Conservation (phyloP, 37 sponge, comb jelly and placozoan species). For the Petrosia ficiformis region DNA sequence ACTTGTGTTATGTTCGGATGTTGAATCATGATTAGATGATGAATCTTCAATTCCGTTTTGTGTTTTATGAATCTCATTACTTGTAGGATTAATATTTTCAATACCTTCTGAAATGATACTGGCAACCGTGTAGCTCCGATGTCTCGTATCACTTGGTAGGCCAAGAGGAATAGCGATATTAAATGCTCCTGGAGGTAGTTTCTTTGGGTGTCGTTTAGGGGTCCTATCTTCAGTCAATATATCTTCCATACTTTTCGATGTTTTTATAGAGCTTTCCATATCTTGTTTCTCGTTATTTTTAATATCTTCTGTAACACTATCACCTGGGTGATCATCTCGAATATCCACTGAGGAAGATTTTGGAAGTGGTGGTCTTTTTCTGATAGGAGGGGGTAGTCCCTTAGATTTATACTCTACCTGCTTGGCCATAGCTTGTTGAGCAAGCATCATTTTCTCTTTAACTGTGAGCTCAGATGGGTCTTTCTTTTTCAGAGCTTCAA, state of each 20-base stretch:
- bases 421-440: slow-evolving; percentile 28
- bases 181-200: slow-evolving; percentile 49
- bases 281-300: not conserved
- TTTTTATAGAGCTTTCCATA: not conserved
- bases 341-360: not conserved
- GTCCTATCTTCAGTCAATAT: not conserved
- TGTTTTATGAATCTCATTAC: not conserved
- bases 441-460: slow-evolving; percentile 44
- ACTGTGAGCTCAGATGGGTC: slow-evolving; percentile 47
- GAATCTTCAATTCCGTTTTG: not conserved
- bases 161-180: slow-evolving; percentile 3
- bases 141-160: not conserved
- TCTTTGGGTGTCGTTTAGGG: slow-evolving; percentile 6
- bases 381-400: slow-evolving; percentile 8
- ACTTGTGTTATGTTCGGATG: not conserved
- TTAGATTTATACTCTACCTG: slow-evolving; percentile 1
- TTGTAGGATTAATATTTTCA: not conserved
- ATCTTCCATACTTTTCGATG: not conserved
- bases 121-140: not conserved
- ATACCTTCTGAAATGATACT: not conserved
- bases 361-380: slow-evolving; percentile 1
- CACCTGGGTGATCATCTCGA: not conserved
- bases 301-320: not conserved
- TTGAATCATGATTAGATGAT: not conserved
- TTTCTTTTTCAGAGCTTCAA: slow-evolving; percentile 14